phyloP scores from a whole-genome alignment of 2,113 vertebrate genomes.

The Oncorhynchus gorbuscha region DNA sequence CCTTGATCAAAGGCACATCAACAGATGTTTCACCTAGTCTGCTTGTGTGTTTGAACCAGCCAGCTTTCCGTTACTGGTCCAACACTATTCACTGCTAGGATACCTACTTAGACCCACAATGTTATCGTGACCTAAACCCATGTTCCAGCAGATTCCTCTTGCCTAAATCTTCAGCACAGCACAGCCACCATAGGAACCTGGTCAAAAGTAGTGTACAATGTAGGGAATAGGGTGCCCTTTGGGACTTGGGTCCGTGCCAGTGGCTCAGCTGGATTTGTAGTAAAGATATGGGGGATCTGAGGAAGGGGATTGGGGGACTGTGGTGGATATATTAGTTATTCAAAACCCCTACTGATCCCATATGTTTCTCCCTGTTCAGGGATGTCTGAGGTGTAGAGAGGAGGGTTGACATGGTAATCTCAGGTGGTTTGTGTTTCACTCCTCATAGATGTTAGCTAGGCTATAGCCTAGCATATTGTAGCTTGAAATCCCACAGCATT shows the following conservation, averaged over 20 bases:
- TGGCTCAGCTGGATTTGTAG: slow-evolving; percentile 35
- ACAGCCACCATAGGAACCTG: background rate
- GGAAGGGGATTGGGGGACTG: slow-evolving; percentile 20
- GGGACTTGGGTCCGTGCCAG: background rate
- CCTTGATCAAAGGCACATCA: too few relatives aligned
- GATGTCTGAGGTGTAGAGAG: background rate
- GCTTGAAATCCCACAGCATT: slow-evolving; percentile 24
- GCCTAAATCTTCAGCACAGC: background rate
- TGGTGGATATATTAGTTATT: slow-evolving; percentile 37
- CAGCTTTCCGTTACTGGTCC: too few relatives aligned
- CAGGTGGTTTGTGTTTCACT: slow-evolving; percentile 1
- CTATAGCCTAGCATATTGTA: background rate
- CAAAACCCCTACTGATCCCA: slow-evolving; percentile 30
- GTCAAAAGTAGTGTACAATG: too few relatives aligned
- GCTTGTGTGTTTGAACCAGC: too few relatives aligned
- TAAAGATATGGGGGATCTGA: slow-evolving; percentile 33
- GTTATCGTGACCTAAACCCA: background rate
- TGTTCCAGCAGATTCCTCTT: background rate
- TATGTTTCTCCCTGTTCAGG: slow-evolving; percentile 13
- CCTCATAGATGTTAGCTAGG: background rate
- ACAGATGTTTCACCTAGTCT: too few relatives aligned
- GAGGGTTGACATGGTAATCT: background rate
- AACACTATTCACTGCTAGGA: too few relatives aligned
- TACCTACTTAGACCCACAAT: too few relatives aligned
- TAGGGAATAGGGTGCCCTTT: background rate